phyloP scores from a whole-genome alignment of 2,113 vertebrate species.

The Myotis brandtii region DNA sequence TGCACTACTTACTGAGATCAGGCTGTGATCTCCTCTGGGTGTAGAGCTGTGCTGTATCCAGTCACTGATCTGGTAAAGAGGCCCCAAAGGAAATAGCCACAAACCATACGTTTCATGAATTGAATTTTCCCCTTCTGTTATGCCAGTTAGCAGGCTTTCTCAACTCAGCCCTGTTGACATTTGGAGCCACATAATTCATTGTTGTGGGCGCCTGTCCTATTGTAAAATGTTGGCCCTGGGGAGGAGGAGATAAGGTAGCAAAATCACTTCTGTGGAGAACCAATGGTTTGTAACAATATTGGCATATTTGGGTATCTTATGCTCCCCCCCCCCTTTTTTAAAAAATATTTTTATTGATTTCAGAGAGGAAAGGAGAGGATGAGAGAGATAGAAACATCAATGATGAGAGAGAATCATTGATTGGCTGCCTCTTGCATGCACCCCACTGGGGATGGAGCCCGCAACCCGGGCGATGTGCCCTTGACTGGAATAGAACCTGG shows the following conservation, averaged over 20 bases:
- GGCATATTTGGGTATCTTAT: neutral
- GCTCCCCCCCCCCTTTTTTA: neutral
- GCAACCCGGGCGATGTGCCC: no score
- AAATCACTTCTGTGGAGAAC: neutral
- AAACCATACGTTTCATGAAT: neutral
- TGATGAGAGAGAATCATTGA: no score
- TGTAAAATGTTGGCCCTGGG: neutral
- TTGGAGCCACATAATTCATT: neutral
- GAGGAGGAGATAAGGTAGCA: neutral
- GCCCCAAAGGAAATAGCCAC: neutral
- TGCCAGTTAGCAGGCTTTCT: neutral
- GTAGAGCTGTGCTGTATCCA: neutral
- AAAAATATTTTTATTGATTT: neutral
- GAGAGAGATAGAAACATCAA: no score
- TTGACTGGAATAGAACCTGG: no score
- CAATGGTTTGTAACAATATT: neutral
- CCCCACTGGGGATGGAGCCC: no score
- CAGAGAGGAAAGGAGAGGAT: no score
- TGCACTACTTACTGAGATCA: neutral
- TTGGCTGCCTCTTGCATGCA: no score
- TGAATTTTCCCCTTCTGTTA: neutral
- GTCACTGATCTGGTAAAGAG: neutral
- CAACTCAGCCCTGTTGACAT: neutral
- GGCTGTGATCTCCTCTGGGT: neutral
- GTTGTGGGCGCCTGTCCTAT: neutral